Percentiles rank a stretch among this genome's conserved stretches.
phyloP scores from a whole-genome alignment of 2,888 invertebrate genomes.

The Dolichopus griseipennis region DNA sequence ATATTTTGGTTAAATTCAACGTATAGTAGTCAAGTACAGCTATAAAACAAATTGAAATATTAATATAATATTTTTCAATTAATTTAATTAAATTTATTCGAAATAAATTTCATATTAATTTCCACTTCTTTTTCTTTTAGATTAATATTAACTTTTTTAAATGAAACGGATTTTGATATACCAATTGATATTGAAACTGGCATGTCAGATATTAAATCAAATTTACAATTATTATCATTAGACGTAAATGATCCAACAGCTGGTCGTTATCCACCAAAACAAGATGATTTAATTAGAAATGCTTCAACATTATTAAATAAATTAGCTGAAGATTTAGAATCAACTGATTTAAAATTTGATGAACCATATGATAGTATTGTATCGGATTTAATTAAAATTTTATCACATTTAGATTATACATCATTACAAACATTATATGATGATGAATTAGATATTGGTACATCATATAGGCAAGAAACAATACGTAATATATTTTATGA shows the following conservation, averaged over 20 bases:
- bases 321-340: slow-evolving; percentile 41
- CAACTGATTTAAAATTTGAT: slow-evolving; percentile 37
- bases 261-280: slow-evolving; percentile 38
- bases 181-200: slow-evolving; percentile 41
- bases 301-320: slow-evolving; percentile 35
- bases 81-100: too few species aligned
- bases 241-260: slow-evolving; percentile 40
- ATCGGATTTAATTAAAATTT: slow-evolving; percentile 38
- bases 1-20: too few species aligned
- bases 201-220: slow-evolving; percentile 35
- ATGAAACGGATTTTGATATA: slow-evolving; percentile 40
- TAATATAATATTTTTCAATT: too few species aligned
- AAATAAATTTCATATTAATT: too few species aligned
- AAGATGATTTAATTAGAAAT: slow-evolving; percentile 34
- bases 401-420: slow-evolving; percentile 40
- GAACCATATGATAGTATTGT: slow-evolving; percentile 41
- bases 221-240: slow-evolving; percentile 33
- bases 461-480: slow-evolving; percentile 66
- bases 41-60: too few species aligned
- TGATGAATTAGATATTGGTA: slow-evolving; percentile 54
- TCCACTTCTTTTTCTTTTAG: slow-evolving; percentile 22
- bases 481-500: slow-evolving; percentile 64
- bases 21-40: too few species aligned
- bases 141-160: slow-evolving; percentile 35
- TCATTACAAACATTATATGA: slow-evolving; percentile 46